Evolutionary conservation across 2,113 vertebrate species (phyloP), one percentile per base, ranked within the genome.

Genomic region (Coryphaenoides rupestris): DNA sequence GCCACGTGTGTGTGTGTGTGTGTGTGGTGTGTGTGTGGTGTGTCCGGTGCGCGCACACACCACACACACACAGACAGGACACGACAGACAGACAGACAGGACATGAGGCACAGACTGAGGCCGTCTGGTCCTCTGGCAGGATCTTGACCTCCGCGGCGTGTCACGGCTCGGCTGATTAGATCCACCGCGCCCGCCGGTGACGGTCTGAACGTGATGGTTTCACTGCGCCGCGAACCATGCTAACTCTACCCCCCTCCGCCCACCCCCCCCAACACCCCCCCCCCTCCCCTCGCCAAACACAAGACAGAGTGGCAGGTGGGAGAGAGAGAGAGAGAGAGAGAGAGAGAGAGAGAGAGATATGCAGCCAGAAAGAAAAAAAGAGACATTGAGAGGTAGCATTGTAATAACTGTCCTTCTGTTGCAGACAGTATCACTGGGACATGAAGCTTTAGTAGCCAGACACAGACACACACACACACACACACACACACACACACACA

Each of bases 11-110:
- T 53, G n/a, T n/a, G n/a, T 53, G n/a, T 53, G 52, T 47, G 46
- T 47, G 88, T 82, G 87, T 87, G n/a, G 62, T 86, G 86, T 85
- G 70, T 72, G 91, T 66, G 63, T 54, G 60, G 59, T 78, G 73
- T 74, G 70, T 70, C 28, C 62, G 66, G 21, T 10, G 33, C 13
- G 33, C 33, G 33, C 33, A 40, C 33, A 40, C 33, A 40, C 7
- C 61, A 59, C 68, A 70, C 52, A 73, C 28, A 56, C 57, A 78
- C 55, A 24, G 15, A 19, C 33, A n/a, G n/a, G n/a, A n/a, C n/a
- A n/a, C n/a, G n/a, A 46, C 28, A 47, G 26, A 49, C 50, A 10
- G 62, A 56, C 47, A n/a, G n/a, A n/a, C n/a, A n/a, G n/a, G n/a
- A n/a, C n/a, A n/a, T n/a, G n/a, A 47, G 17, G 14, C 63, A 56